phyloP scores from a whole-genome alignment of 2,888 invertebrate species.

The Seira ritae region DNA sequence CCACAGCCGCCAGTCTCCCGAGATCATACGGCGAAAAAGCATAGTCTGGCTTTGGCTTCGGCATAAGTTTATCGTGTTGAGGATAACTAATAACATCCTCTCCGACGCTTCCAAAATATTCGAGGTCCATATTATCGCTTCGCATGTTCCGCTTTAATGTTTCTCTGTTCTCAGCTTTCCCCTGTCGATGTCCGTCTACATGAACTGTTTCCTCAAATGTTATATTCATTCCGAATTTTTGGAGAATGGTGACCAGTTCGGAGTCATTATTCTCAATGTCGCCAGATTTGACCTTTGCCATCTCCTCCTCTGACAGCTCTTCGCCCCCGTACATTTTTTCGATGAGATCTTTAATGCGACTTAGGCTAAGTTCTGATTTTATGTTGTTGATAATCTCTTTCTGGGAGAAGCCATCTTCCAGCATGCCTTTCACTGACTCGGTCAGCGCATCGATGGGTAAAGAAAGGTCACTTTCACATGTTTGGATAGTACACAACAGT shows the following conservation, averaged over 20 bases:
- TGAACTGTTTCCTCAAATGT: no score
- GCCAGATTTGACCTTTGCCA: slow-evolving; percentile 34
- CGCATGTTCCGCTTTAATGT: no score
- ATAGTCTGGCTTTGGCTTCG: slow-evolving; percentile 51
- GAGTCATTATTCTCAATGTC: slow-evolving; percentile 44
- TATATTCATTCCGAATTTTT: slow-evolving; percentile 15
- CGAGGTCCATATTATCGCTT: no score
- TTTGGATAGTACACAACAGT: neutral
- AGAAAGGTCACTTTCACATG: neutral
- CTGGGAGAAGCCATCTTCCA: slow-evolving; percentile 39
- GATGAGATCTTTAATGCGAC: slow-evolving; percentile 32
- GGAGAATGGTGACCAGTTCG: slow-evolving; percentile 24
- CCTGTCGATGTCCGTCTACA: no score
- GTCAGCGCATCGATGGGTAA: neutral
- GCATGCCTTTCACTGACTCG: slow-evolving; percentile 38
- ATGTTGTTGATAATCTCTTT: slow-evolving; percentile 39
- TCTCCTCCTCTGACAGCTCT: slow-evolving; percentile 35
- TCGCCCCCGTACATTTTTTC: slow-evolving; percentile 38
- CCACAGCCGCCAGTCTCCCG: slow-evolving; percentile 26
- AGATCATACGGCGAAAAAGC: slow-evolving; percentile 46
- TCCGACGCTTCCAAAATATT: no score
- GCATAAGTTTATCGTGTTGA: neutral
- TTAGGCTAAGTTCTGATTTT: slow-evolving; percentile 33
- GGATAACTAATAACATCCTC: neutral
- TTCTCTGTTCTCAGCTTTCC: no score